Percentiles rank a stretch among this genome's conserved stretches.
Conservation (phyloP, 2,797 vertebrate genomes). For the Hylomyscus alleni region DNA sequence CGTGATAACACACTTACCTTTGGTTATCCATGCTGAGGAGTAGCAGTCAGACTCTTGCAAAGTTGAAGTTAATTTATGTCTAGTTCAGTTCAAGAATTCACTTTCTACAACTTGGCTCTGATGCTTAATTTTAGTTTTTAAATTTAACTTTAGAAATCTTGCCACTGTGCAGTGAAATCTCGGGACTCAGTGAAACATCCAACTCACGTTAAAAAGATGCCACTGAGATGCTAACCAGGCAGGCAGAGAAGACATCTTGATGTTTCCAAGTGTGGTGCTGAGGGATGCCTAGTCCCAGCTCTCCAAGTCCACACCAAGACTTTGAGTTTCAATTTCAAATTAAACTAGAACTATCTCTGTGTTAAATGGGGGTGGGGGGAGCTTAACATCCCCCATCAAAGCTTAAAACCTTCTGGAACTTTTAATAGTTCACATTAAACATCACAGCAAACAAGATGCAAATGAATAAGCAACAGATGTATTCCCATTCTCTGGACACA, state of each 20-base stretch:
- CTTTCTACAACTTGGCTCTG: conserved; percentile 45
- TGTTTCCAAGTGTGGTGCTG: neutral
- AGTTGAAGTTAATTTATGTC: conserved; percentile 39
- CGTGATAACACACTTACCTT: neutral
- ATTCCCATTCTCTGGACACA: conserved; percentile 18
- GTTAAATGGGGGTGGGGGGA: neutral
- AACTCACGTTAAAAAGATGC: conserved; percentile 5
- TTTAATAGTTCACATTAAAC: conserved; percentile 55
- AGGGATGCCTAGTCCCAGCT: neutral
- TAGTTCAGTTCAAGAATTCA: neutral
- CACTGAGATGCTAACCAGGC: neutral
- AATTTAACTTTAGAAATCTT: conserved; percentile 55
- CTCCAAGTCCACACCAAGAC: conserved; percentile 37
- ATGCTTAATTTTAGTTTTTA: conserved; percentile 28
- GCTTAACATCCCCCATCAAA: neutral
- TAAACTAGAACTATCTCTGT: conserved; percentile 38
- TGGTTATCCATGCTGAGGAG: neutral
- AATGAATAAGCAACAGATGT: conserved; percentile 72
- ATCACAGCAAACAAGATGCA: conserved; percentile 55
- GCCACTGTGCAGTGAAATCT: conserved; percentile 23
- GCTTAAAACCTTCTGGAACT: conserved; percentile 53
- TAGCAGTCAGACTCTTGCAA: neutral
- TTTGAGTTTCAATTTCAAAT: conserved; percentile 54
- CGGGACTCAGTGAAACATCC: neutral
- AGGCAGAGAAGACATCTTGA: neutral